Percentiles rank a stretch among this genome's conserved stretches.
phyloP scores from a whole-genome alignment of 2,888 invertebrate species.

The Eupithecia dodoneata region DNA sequence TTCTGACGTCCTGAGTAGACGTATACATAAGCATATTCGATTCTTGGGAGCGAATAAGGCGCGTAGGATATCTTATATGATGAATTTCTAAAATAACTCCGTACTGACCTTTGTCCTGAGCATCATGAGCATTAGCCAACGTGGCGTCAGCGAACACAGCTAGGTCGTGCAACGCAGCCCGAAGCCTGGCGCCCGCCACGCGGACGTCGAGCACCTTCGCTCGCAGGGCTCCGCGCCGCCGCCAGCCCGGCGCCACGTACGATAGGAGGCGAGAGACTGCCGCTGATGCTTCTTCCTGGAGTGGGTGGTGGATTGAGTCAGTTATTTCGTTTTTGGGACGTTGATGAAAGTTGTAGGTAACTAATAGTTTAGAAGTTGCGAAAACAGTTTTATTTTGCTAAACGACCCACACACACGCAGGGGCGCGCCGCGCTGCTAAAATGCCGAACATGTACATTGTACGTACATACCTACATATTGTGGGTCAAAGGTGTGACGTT shows the following conservation, averaged over 20 bases:
- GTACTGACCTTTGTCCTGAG: slow-evolving; percentile 89
- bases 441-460: no score
- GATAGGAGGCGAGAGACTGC: slow-evolving; percentile 89
- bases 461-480: no score
- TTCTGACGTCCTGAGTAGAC: background rate
- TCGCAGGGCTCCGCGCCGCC: slow-evolving; percentile 90
- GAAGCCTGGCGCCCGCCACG: slow-evolving; percentile 89
- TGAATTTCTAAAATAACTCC: background rate
- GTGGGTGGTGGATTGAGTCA: background rate
- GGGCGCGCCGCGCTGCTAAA: no score
- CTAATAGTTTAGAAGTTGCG: background rate
- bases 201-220: slow-evolving; percentile 92
- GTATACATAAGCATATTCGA: background rate
- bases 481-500: no score
- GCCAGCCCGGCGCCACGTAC: slow-evolving; percentile 92
- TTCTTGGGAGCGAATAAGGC: background rate
- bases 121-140: slow-evolving; percentile 92
- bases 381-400: background rate
- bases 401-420: no score
- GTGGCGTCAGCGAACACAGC: slow-evolving; percentile 95
- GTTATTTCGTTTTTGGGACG: background rate
- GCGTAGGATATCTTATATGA: background rate
- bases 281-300: slow-evolving; percentile 89
- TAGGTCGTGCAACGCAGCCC: slow-evolving; percentile 93
- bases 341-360: background rate